These are phyloP conservation scores for Gopherus flavomarginatus DNA, from an alignment of 2,113 vertebrate species.

Conservation along the genomic window DNA sequence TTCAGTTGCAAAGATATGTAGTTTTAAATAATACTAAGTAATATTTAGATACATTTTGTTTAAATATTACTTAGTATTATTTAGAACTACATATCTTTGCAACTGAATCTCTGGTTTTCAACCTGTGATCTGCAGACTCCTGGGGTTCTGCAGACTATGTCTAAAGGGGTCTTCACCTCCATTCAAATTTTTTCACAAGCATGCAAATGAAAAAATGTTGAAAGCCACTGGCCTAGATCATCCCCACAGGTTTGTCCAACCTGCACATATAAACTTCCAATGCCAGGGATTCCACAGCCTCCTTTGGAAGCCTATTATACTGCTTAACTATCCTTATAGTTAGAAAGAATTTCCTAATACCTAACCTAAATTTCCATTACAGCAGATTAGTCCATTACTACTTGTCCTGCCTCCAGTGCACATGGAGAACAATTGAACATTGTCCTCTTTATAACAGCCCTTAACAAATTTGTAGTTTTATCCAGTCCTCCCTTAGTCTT, in stretches of 20 bases:
- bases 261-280: background rate
- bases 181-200: no score
- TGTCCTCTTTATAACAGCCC: background rate
- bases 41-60: constrained; percentile 7
- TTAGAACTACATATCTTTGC: no score
- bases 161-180: no score
- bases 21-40: background rate
- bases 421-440: background rate
- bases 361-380: background rate
- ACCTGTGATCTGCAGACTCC: no score
- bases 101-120: no score
- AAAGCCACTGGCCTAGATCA: background rate
- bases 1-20: background rate
- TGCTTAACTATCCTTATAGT: background rate
- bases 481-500: background rate
- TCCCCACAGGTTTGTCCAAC: background rate
- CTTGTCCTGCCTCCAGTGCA: background rate
- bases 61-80: background rate
- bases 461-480: background rate
- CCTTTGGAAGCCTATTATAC: background rate
- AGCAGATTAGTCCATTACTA: background rate
- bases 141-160: no score
- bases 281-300: background rate
- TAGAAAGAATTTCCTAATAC: background rate
- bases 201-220: no score